Evolutionary conservation across 2,888 invertebrate species (phyloP), one percentile per base, ranked within the genome.

Genomic region (Drosophila picticornis): DNA sequence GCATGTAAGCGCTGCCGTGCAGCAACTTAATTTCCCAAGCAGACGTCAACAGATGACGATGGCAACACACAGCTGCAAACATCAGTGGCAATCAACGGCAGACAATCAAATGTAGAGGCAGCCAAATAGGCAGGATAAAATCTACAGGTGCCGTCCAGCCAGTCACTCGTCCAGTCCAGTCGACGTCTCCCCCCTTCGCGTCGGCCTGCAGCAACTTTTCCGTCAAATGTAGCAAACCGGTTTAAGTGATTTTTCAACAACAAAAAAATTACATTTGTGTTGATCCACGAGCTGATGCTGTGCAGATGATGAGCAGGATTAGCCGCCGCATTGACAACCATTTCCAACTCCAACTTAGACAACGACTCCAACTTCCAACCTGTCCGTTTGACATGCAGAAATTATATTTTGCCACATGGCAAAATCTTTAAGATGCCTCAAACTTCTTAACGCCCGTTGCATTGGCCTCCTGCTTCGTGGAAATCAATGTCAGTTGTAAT

Each of bases 401-500:
- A 89, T 90, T 87, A 90, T 83, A 78, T 77, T 81, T 79, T 70
- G 76, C 84, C 87, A 79, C 90, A 86, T 78, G 74, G 81, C 80
- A 65, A 77, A 83, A 7, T 6, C 75, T 82, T 84, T 80, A 83
- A 87, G 82, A 81, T 80, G 83, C 81, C 90, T 82, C 82, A 68
- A 83, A 88, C 83, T 89, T 77, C 82, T 81, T 84, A 87, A 81
- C 90, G 75, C 88, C 87, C 77, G 72, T 72, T 81, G 68, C 77
- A 61, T 62, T 69, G 36, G 59, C 60, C 48, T 59, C 62, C 71
- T 66, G 64, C 40, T 59, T 43, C 48, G 16, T 74, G 75, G 77
- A 82, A 89, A 91, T 91, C 91, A 91, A 75, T 86, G 91, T 90
- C 91, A 81, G 72, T 65, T 77, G 75, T 73, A 89, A 85, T 89